These are phyloP conservation scores for Eulithis testata DNA, from an alignment of 2,888 invertebrate genomes.

Conservation along the genomic window DNA sequence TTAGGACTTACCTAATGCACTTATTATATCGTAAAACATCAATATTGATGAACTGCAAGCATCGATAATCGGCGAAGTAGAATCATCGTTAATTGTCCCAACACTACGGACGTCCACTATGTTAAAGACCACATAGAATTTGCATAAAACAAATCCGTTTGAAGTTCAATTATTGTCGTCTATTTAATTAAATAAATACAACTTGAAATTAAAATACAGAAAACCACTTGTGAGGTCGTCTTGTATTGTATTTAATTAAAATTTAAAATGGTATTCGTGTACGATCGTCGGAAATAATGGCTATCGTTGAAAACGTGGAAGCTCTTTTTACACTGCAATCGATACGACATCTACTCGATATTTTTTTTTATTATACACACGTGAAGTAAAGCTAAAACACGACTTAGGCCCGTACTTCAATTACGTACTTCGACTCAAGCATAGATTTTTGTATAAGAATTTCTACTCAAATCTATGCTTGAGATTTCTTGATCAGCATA, in stretches of 20 bases:
- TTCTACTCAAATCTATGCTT: too few relatives aligned
- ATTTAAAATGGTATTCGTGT: slow-evolving; percentile 26
- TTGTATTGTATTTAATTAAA: slow-evolving; percentile 32
- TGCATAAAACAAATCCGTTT: slow-evolving; percentile 72
- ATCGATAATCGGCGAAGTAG: slow-evolving; percentile 37
- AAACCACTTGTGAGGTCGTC: slow-evolving; percentile 55
- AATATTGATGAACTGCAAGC: background rate
- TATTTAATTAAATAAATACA: slow-evolving; percentile 61
- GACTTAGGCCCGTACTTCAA: too few relatives aligned
- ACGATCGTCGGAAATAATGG: slow-evolving; percentile 13
- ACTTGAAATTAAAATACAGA: slow-evolving; percentile 15
- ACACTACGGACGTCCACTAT: slow-evolving; percentile 47
- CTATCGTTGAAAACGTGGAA: slow-evolving; percentile 4
- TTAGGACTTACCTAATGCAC: background rate
- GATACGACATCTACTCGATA: too few relatives aligned
- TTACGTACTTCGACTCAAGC: too few relatives aligned
- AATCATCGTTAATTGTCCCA: slow-evolving; percentile 36
- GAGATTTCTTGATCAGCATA: too few relatives aligned
- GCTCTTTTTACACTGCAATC: too few relatives aligned
- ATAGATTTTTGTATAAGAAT: too few relatives aligned
- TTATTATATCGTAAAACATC: background rate
- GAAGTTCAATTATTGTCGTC: slow-evolving; percentile 67
- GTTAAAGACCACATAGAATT: slow-evolving; percentile 61
- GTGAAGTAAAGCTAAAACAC: too few relatives aligned
- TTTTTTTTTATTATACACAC: too few relatives aligned